Conservation (phyloP, 2,113 vertebrate species). For the Microcebus tavaratra region DNA sequence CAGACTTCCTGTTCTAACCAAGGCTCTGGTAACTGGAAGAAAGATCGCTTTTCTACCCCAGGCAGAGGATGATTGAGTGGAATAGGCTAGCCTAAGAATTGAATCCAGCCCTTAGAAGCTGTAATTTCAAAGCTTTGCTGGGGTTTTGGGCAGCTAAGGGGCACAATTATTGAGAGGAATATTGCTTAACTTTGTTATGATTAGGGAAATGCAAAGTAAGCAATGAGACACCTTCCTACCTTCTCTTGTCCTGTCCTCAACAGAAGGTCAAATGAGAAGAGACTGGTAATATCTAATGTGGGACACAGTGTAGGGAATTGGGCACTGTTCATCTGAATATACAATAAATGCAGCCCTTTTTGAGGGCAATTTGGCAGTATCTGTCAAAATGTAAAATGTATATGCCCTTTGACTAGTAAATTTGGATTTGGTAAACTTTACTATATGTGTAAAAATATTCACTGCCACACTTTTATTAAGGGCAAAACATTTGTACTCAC, state of each 20-base stretch:
- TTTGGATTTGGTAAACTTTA: not conserved
- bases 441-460: not conserved
- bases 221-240: not conserved
- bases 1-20: not conserved
- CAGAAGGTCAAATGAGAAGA: not conserved
- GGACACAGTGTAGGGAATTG: not conserved
- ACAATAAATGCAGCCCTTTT: not conserved
- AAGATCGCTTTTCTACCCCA: not conserved
- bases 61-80: constrained; percentile 1
- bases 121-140: not conserved
- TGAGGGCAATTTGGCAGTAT: not conserved
- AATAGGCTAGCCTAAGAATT: not conserved
- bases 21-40: not conserved
- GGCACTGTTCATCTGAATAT: not conserved
- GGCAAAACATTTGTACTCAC: not conserved
- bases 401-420: not conserved
- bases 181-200: not conserved
- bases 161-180: not conserved
- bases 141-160: not conserved
- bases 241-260: not conserved
- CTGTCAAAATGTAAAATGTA: not conserved
- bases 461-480: not conserved
- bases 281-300: not conserved
- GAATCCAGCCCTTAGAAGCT: not conserved
- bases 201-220: not conserved